Conservation (phyloP, 2,797 vertebrate genomes). For the Prionace glauca region DNA sequence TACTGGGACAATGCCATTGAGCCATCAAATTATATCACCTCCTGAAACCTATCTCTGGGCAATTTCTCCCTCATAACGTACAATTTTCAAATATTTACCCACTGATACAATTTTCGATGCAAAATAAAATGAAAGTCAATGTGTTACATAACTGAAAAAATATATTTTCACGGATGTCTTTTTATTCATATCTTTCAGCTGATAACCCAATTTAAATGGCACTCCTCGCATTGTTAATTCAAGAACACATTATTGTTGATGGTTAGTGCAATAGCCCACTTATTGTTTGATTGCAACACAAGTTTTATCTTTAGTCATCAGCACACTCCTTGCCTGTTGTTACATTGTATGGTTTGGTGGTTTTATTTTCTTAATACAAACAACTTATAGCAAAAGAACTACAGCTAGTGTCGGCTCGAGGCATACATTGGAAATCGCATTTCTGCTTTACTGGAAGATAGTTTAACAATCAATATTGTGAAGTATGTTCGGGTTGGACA, state of each 20-base stretch:
- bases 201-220: neutral
- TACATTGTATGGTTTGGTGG: neutral
- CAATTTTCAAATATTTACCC: slow-evolving; percentile 5
- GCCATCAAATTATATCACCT: neutral
- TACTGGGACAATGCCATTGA: neutral
- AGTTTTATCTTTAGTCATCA: slow-evolving; percentile 13
- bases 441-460: slow-evolving; percentile 6
- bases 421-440: slow-evolving; percentile 15
- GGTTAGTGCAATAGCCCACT: neutral
- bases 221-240: neutral
- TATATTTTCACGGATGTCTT: neutral
- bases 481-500: neutral
- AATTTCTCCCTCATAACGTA: neutral
- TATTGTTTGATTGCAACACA: neutral
- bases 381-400: slow-evolving; percentile 18
- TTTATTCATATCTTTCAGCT: neutral
- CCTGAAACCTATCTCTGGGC: neutral
- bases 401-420: neutral
- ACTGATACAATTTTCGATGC: neutral
- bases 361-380: slow-evolving; percentile 37
- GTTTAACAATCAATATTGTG: slow-evolving; percentile 11
- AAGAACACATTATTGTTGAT: neutral
- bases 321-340: neutral
- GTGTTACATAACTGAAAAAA: neutral
- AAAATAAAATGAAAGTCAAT: neutral